phyloP scores from a whole-genome alignment of 2,797 vertebrate genomes.

The Intellagama lesueurii region DNA sequence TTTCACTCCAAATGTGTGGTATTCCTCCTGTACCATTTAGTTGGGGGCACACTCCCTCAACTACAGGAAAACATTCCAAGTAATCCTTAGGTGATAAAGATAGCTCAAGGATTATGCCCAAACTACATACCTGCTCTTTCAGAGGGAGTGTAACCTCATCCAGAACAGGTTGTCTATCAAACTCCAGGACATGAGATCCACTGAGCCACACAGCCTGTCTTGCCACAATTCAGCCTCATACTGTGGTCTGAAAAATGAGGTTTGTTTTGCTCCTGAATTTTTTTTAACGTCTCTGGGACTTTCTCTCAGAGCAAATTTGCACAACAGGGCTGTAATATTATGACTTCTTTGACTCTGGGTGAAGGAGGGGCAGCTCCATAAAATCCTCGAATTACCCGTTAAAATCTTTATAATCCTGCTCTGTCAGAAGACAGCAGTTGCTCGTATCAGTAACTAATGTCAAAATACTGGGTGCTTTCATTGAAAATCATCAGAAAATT shows the following conservation, averaged over 20 bases:
- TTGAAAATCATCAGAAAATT: conserved; percentile 18
- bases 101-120: too few relatives aligned
- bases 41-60: too few relatives aligned
- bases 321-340: background rate
- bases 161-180: too few relatives aligned
- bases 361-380: background rate
- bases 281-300: background rate
- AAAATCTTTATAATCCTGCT: background rate
- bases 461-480: background rate
- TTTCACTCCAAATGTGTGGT: background rate
- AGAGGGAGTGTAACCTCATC: too few relatives aligned
- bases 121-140: too few relatives aligned
- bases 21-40: background rate
- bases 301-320: background rate
- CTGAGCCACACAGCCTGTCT: too few relatives aligned
- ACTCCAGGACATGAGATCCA: too few relatives aligned
- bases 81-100: too few relatives aligned
- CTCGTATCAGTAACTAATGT: background rate
- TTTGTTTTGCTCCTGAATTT: background rate
- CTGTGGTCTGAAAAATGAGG: background rate
- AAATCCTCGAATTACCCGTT: background rate
- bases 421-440: background rate
- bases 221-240: background rate
- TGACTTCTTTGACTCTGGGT: background rate
- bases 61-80: too few relatives aligned